Conservation (phyloP, 2,888 invertebrate species). For the Geophilus truncorum region DNA sequence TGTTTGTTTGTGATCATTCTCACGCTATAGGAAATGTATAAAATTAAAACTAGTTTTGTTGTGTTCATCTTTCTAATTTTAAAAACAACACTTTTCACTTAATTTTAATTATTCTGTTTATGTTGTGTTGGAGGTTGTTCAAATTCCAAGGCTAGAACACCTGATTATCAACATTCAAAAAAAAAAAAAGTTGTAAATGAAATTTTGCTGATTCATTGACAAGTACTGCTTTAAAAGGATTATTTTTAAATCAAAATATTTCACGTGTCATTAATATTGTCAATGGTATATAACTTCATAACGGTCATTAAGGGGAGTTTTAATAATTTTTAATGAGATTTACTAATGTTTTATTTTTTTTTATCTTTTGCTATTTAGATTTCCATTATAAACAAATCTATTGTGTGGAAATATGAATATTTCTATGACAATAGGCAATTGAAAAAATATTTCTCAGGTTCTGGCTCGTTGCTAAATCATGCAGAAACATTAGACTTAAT, state of each 20-base stretch:
- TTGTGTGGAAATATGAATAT: background rate
- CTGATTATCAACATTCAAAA: background rate
- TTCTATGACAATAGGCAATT: background rate
- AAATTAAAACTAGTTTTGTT: background rate
- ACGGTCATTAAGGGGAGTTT: background rate
- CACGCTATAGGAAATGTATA: background rate
- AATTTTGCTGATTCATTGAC: conserved; percentile 22
- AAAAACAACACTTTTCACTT: background rate
- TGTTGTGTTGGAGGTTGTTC: background rate
- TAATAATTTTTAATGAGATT: background rate
- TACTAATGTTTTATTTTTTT: background rate
- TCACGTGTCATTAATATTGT: background rate
- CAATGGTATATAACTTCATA: background rate
- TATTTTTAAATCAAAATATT: background rate
- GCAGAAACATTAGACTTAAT: no score
- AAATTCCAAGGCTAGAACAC: background rate
- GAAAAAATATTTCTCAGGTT: background rate
- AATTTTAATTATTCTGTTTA: background rate
- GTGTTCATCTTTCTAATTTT: background rate
- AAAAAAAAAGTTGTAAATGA: background rate
- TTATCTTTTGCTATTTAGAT: background rate
- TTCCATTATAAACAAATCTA: background rate
- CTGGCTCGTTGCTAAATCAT: background rate
- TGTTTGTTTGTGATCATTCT: background rate
- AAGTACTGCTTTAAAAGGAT: background rate